A percentile compares a stretch with the other conserved stretches of the same genome.
These are phyloP conservation scores for Meandrusa payeni DNA, from an alignment of 2,888 invertebrate genomes.

Conservation along the genomic window DNA sequence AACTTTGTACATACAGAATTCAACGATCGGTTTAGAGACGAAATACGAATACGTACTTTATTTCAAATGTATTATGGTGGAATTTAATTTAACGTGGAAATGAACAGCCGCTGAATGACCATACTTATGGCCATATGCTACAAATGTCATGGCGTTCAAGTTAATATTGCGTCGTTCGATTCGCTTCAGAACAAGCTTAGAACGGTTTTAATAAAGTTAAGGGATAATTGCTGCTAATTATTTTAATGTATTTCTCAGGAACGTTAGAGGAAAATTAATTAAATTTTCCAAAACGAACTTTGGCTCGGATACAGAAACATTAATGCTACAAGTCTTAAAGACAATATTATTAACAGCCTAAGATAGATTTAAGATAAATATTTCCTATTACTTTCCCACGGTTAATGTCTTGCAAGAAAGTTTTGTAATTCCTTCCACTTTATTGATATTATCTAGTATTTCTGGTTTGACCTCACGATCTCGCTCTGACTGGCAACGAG, in stretches of 20 bases:
- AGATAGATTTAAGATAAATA: too few relatives aligned
- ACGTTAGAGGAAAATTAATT: slow-evolving; percentile 1
- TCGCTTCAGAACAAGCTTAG: slow-evolving; percentile 12
- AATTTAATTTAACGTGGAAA: slow-evolving; percentile 7
- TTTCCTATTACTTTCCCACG: slow-evolving; percentile 1
- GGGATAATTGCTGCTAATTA: slow-evolving; percentile 17
- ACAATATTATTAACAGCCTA: too few relatives aligned
- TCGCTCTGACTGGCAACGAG: slow-evolving; percentile 8
- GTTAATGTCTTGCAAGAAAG: not conserved
- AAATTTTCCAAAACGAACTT: too few relatives aligned
- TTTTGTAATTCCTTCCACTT: not conserved
- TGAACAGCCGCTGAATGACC: slow-evolving; percentile 15
- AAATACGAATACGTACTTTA: slow-evolving; percentile 10
- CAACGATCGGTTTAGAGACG: not conserved
- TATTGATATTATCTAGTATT: slow-evolving; percentile 9
- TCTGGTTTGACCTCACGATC: slow-evolving; percentile 18
- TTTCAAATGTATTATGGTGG: not conserved
- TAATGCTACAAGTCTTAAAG: too few relatives aligned
- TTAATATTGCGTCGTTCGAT: slow-evolving; percentile 15
- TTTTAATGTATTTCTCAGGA: slow-evolving; percentile 9
- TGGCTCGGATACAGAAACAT: too few relatives aligned
- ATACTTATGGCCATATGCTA: slow-evolving; percentile 26
- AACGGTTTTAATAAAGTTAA: slow-evolving; percentile 18
- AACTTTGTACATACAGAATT: slow-evolving; percentile 10
- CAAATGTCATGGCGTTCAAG: slow-evolving; percentile 29